Evolutionary conservation across 2,888 invertebrate genomes (phyloP).

Genomic region (Hylaea fasciaria): DNA sequence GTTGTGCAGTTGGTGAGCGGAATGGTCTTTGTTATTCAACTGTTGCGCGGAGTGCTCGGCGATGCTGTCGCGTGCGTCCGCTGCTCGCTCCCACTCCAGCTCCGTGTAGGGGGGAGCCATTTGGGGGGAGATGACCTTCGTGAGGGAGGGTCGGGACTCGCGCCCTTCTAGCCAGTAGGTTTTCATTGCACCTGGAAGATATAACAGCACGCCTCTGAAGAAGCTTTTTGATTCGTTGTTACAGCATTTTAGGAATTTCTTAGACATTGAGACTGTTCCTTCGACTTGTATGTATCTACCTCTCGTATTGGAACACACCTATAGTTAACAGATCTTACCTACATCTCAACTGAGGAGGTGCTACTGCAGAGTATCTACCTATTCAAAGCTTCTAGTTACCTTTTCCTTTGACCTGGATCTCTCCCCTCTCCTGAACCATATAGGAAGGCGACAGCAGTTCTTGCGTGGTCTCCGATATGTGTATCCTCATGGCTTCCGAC

Average conservation of each 20-base stretch:
- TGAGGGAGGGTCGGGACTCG: constrained; percentile 86
- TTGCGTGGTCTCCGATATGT: constrained; percentile 95
- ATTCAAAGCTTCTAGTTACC: constrained; percentile 74
- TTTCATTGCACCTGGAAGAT: constrained; percentile 89
- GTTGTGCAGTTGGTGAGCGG: constrained; percentile 21
- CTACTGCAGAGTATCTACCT: too few species aligned
- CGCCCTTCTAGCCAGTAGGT: constrained; percentile 94
- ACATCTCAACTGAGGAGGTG: too few species aligned
- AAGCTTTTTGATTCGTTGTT: not conserved
- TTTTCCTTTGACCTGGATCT: constrained; percentile 96
- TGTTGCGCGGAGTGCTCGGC: constrained; percentile 76
- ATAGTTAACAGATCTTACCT: too few species aligned
- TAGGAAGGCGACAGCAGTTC: constrained; percentile 90
- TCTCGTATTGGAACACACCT: too few species aligned
- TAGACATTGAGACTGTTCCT: too few species aligned
- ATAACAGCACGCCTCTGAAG: not conserved
- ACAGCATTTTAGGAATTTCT: too few species aligned
- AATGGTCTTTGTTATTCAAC: constrained; percentile 60
- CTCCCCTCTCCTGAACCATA: constrained; percentile 90
- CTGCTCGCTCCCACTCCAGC: constrained; percentile 78
- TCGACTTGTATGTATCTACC: too few species aligned
- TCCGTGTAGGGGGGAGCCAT: constrained; percentile 68
- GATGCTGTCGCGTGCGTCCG: constrained; percentile 76
- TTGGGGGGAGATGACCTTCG: constrained; percentile 74
- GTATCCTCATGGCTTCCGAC: constrained; percentile 96